Percentiles rank a stretch among this genome's conserved stretches.
Conservation (phyloP, 53 echinoderm and acorn worm genomes). For the Stichopus horrens region DNA sequence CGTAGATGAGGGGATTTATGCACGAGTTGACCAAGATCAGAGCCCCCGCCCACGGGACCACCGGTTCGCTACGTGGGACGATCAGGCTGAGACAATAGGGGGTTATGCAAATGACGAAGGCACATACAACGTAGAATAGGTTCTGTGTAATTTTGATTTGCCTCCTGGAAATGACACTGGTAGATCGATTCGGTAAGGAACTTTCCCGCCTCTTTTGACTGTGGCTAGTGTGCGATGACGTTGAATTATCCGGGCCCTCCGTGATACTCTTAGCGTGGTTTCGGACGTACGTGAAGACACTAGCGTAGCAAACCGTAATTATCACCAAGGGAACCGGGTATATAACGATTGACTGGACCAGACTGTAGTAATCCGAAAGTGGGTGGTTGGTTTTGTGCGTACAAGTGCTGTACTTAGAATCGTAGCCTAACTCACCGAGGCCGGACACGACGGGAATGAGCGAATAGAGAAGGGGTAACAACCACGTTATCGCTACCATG, state of each 20-base stretch:
- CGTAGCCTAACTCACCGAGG: constrained; percentile 83
- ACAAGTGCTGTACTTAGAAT: constrained; percentile 81
- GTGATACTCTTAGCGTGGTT: constrained; percentile 77
- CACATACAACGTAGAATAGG: constrained; percentile 92
- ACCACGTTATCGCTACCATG: constrained; percentile 80
- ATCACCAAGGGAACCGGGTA: constrained; percentile 80
- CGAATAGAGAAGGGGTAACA: constrained; percentile 71
- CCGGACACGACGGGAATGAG: constrained; percentile 79
- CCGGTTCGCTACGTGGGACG: constrained; percentile 84
- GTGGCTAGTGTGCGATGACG: constrained; percentile 66
- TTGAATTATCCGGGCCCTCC: constrained; percentile 74
- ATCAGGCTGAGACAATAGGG: constrained; percentile 87
- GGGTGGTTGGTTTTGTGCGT: constrained; percentile 91
- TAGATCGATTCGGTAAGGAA: constrained; percentile 52
- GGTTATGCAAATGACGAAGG: constrained; percentile 85
- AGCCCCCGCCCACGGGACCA: constrained; percentile 88
- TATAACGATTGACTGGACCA: constrained; percentile 73
- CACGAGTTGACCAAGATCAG: constrained; percentile 84
- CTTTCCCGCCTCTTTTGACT: constrained; percentile 73
- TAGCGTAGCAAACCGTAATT: constrained; percentile 73
- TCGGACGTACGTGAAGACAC: constrained; percentile 67
- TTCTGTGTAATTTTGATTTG: constrained; percentile 93
- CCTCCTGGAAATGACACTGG: constrained; percentile 60
- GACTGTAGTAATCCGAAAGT: constrained; percentile 84
- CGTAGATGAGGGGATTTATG: constrained; percentile 84